These are phyloP conservation scores for Melanotus villosus DNA, from an alignment of 2,888 invertebrate species.

Conservation along the genomic window DNA sequence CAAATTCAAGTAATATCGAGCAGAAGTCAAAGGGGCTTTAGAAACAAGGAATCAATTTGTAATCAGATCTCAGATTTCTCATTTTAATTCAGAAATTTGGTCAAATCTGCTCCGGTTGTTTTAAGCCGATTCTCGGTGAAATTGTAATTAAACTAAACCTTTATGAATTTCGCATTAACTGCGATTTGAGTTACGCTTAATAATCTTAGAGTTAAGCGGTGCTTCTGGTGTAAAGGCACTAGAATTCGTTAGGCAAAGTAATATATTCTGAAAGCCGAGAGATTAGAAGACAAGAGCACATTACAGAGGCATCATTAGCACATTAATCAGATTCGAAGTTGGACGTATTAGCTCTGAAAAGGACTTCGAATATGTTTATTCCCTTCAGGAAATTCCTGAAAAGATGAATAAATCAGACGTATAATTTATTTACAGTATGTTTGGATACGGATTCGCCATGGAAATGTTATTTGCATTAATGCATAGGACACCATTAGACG, in stretches of 20 bases:
- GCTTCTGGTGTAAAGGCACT: too few species aligned
- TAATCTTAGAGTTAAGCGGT: neutral
- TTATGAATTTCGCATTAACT: constrained; percentile 13
- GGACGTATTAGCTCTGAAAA: neutral
- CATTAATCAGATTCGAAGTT: constrained; percentile 3
- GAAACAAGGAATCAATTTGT: constrained; percentile 8
- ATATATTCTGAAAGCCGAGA: neutral
- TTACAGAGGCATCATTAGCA: constrained; percentile 4
- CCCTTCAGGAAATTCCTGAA: too few species aligned
- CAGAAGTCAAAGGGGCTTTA: too few species aligned
- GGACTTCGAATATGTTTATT: neutral
- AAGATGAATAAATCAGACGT: too few species aligned
- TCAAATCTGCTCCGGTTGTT: neutral
- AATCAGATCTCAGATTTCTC: constrained; percentile 5
- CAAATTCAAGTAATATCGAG: too few species aligned
- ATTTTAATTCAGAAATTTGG: neutral
- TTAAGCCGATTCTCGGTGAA: constrained; percentile 1
- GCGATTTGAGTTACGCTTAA: constrained; percentile 10
- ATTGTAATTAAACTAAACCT: constrained; percentile 14
- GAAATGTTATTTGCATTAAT: too few species aligned
- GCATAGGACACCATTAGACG: too few species aligned
- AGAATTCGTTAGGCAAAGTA: too few species aligned
- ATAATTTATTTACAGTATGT: too few species aligned
- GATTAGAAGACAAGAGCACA: neutral
- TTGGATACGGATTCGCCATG: too few species aligned